phyloP scores from a whole-genome alignment of 2,113 vertebrate genomes.

The Lophochroa leadbeateri region DNA sequence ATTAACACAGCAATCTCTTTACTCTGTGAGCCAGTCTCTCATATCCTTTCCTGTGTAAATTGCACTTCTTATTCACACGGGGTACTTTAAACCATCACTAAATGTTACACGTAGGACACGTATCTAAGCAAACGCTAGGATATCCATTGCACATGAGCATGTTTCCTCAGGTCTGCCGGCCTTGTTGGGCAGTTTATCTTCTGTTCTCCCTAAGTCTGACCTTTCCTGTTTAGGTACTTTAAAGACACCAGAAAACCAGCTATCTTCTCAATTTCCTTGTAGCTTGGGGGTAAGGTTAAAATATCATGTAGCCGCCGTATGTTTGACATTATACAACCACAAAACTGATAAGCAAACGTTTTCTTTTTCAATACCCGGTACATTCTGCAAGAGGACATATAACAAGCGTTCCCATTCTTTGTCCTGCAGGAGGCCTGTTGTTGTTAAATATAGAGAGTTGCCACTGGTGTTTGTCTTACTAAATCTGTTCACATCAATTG shows the following conservation, averaged over 20 bases:
- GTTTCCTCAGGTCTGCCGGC: slow-evolving; percentile 15
- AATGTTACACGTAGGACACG: neutral
- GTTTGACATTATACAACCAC: slow-evolving; percentile 33
- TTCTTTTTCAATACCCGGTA: slow-evolving; percentile 45
- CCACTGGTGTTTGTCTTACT: slow-evolving; percentile 56
- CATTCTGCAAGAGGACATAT: neutral
- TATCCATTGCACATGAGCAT: neutral
- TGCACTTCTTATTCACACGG: neutral
- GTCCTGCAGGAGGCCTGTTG: neutral
- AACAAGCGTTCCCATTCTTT: slow-evolving; percentile 5
- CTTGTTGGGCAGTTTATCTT: slow-evolving; percentile 48
- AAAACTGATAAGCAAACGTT: slow-evolving; percentile 56
- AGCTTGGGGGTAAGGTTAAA: slow-evolving; percentile 58
- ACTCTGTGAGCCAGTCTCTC: neutral
- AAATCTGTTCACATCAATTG: slow-evolving; percentile 55
- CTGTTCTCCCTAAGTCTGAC: neutral
- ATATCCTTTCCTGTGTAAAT: neutral
- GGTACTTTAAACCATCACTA: neutral
- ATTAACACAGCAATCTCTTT: neutral
- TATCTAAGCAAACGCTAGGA: slow-evolving; percentile 18
- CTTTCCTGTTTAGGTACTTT: slow-evolving; percentile 34
- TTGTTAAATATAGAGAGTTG: slow-evolving; percentile 25
- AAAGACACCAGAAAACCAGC: slow-evolving; percentile 18
- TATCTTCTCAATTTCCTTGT: slow-evolving; percentile 34
- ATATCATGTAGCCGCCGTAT: neutral